These are phyloP conservation scores for Metopolophium dirhodum DNA, from an alignment of 1,140 invertebrate genomes.

Conservation along the genomic window DNA sequence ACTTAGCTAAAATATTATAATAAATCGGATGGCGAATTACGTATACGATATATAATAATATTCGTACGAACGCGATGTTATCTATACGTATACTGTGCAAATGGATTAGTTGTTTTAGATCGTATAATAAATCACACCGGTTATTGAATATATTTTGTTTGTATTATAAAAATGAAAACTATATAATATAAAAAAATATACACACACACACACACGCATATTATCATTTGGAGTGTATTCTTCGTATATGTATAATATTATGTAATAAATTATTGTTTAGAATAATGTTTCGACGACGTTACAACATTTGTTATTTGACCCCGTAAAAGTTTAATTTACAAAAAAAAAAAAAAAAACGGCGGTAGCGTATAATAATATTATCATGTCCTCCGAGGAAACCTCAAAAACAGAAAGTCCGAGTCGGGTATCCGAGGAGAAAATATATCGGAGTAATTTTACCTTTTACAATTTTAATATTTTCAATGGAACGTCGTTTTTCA, in stretches of 20 bases:
- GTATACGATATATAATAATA: neutral
- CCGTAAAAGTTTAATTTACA: neutral
- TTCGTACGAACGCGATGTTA: neutral
- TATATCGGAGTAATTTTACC: conserved; percentile 21
- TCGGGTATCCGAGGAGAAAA: neutral
- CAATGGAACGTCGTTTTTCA: conserved; percentile 48
- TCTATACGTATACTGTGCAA: neutral
- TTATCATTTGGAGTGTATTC: neutral
- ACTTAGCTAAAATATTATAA: neutral
- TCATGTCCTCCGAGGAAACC: neutral
- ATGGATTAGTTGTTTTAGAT: neutral
- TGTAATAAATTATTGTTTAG: neutral
- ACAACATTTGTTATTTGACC: neutral
- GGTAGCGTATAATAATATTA: too few relatives aligned
- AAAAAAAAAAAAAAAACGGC: neutral
- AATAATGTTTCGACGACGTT: neutral
- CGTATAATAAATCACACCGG: neutral
- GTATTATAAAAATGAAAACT: neutral
- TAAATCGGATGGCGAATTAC: neutral
- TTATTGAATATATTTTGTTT: conserved; percentile 1
- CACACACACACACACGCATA: too few relatives aligned
- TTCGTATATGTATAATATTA: too few relatives aligned
- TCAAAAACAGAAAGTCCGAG: conserved; percentile 19
- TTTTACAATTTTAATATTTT: conserved; percentile 45
- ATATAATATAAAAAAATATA: neutral